Conservation (phyloP, 2,888 invertebrate species). For the Stegophylla sp. region DNA sequence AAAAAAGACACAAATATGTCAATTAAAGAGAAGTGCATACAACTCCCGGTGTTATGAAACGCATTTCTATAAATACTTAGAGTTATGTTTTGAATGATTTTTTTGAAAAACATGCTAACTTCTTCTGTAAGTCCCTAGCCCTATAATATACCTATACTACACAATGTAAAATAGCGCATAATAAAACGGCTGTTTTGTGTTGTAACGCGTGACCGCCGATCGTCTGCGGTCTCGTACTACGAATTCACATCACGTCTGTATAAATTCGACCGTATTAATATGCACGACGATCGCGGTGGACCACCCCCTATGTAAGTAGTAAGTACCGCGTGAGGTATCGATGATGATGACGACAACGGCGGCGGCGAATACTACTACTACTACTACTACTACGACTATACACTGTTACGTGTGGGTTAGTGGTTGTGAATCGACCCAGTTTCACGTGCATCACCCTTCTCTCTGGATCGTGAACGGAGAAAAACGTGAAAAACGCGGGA, state of each 20-base stretch:
- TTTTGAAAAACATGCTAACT: no score
- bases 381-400: no score
- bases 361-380: no score
- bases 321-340: conserved; percentile 43
- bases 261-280: conserved; percentile 26
- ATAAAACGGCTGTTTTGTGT: conserved; percentile 8
- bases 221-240: not conserved
- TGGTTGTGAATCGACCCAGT: conserved; percentile 55
- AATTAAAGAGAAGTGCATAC: no score
- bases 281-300: conserved; percentile 13
- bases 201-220: conserved; percentile 2
- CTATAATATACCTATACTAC: no score
- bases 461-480: not conserved
- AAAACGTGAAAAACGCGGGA: not conserved
- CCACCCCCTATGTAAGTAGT: no score
- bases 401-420: conserved; percentile 43
- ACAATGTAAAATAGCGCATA: no score
- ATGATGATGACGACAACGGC: conserved; percentile 34
- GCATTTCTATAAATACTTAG: no score
- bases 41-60: no score
- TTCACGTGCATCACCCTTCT: conserved; percentile 37
- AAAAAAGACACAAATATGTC: no score
- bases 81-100: no score
- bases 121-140: no score
- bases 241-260: conserved; percentile 39